Percentiles rank a stretch among this genome's conserved stretches.
Evolutionary conservation across 2,888 invertebrate species (phyloP).

Genomic region (Coenonympha arcania): DNA sequence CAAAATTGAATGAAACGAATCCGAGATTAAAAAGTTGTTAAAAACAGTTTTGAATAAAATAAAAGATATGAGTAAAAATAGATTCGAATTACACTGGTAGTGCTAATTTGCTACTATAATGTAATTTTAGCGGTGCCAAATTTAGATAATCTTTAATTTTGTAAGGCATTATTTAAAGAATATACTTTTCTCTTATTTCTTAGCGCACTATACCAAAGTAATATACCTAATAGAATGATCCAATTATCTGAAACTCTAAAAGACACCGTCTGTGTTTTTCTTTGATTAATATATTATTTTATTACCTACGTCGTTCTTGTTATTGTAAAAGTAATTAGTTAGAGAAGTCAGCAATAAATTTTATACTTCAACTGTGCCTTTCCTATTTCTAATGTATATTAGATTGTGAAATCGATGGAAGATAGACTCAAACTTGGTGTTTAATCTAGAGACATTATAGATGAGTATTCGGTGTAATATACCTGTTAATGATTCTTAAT

Average conservation of each 20-base stretch:
- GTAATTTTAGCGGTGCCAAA: conserved; percentile 51
- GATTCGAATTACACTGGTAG: conserved; percentile 14
- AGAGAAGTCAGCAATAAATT: conserved; percentile 73
- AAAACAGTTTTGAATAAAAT: too few relatives aligned
- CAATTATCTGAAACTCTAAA: conserved; percentile 11
- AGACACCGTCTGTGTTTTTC: conserved; percentile 13
- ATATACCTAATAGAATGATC: not conserved
- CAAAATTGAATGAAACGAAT: conserved; percentile 31
- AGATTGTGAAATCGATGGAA: conserved; percentile 63
- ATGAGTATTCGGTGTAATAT: conserved; percentile 44
- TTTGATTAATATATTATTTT: conserved; percentile 17
- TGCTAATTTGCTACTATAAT: conserved; percentile 15
- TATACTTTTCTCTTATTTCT: conserved; percentile 9
- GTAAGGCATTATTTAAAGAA: conserved; percentile 12
- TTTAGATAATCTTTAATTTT: conserved; percentile 34
- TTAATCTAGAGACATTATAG: conserved; percentile 55
- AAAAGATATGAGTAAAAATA: conserved; percentile 30
- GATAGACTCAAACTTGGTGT: conserved; percentile 60
- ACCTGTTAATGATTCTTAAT: conserved; percentile 18
- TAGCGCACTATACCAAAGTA: conserved; percentile 1
- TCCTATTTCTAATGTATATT: conserved; percentile 71
- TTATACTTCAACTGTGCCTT: conserved; percentile 75
- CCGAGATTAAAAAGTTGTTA: conserved; percentile 30
- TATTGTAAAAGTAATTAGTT: conserved; percentile 53
- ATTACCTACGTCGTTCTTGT: conserved; percentile 41